These are phyloP conservation scores for Charina bottae DNA, from an alignment of 2,113 vertebrate species.

Conservation along the genomic window DNA sequence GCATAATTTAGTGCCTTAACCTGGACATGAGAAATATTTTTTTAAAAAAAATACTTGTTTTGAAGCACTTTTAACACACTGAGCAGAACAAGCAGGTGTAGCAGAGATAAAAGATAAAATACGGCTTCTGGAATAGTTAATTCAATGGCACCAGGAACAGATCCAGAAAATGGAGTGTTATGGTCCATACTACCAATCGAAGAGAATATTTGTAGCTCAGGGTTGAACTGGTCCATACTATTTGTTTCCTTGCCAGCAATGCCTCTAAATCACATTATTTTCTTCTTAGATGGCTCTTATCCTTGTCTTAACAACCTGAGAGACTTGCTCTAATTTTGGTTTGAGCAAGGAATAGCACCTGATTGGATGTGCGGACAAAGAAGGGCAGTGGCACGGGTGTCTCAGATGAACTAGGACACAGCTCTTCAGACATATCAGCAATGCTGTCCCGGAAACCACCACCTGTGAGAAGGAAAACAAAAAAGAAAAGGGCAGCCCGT, in stretches of 20 bases:
- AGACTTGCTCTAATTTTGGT: slow-evolving; percentile 1
- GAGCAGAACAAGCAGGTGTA: background rate
- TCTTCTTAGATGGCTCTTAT: background rate
- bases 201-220: too few relatives aligned
- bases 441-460: slow-evolving; percentile 97
- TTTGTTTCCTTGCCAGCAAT: background rate
- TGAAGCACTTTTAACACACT: background rate
- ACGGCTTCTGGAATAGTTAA: background rate
- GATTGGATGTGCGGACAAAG: slow-evolving; percentile 93
- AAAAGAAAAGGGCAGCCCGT: background rate
- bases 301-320: background rate
- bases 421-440: slow-evolving; percentile 97
- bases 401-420: slow-evolving; percentile 94
- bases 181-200: background rate
- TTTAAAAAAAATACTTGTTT: background rate
- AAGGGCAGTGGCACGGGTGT: slow-evolving; percentile 91
- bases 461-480: slow-evolving; percentile 71
- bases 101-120: background rate
- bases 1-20: background rate
- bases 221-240: background rate
- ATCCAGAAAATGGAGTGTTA: background rate
- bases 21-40: background rate
- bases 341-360: slow-evolving; percentile 75
- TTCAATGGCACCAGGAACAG: background rate
- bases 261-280: background rate